A percentile compares a stretch with the other conserved stretches of the same genome.
Evolutionary conservation across 2,113 vertebrate species (phyloP).

Genomic region (Penelope pileata): DNA sequence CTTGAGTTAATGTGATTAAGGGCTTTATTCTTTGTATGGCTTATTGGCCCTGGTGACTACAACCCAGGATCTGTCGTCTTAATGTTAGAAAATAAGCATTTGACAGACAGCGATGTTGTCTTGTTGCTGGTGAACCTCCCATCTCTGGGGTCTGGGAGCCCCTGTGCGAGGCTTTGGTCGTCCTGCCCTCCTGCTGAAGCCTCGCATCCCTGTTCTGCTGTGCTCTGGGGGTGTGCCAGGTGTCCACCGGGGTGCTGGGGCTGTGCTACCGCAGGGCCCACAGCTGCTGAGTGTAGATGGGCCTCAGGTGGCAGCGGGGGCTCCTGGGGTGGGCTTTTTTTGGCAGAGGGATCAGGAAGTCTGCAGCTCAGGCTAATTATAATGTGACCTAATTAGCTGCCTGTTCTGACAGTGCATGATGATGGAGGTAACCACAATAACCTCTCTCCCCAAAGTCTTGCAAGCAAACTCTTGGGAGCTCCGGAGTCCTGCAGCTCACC

Average conservation of each 20-base stretch:
- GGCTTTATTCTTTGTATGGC: neutral
- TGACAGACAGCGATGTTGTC: neutral
- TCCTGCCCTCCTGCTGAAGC: neutral
- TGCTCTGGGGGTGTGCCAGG: neutral
- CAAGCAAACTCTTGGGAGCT: neutral
- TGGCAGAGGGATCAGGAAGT: neutral
- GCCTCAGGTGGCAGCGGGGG: neutral
- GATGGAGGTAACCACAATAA: neutral
- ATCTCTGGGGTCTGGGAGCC: neutral
- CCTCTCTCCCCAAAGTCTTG: neutral
- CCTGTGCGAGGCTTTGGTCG: too few species aligned
- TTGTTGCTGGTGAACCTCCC: neutral
- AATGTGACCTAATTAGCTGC: constrained; percentile 56
- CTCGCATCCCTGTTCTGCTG: neutral
- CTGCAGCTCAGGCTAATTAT: constrained; percentile 43
- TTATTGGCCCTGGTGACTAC: neutral
- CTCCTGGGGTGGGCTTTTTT: neutral
- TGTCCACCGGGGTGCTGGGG: neutral
- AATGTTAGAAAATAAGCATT: neutral
- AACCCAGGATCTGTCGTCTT: neutral
- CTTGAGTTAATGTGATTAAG: constrained; percentile 60
- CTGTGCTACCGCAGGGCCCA: neutral
- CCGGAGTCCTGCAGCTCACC: neutral
- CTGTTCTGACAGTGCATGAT: neutral
- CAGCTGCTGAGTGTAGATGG: neutral